Evolutionary conservation across 2,113 vertebrate species (phyloP), one percentile per base, ranked within the genome.

Genomic region (Climacteris rufus): DNA sequence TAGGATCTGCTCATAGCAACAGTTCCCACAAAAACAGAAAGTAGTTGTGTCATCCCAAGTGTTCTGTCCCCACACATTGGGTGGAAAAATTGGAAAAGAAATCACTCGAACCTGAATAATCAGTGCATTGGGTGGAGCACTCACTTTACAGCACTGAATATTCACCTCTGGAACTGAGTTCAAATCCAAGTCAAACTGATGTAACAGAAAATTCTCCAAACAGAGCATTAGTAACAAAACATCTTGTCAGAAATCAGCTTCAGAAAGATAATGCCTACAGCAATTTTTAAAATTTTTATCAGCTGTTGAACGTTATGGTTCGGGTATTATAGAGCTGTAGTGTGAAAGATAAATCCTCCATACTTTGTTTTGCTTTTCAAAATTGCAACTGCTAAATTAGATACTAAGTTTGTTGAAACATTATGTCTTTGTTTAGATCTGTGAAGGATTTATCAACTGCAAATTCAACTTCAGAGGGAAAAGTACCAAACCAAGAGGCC

Each of bases 21-120:
- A 83, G 87, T 96, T 97, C 94, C 96, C 59, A 86, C 97, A 98
- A 97, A 93, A 91, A 96, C 79, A 97, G 96, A 94, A 97, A 97
- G 93, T 20, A 72, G 37, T 95, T 95, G 91, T 96, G 87, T 97
- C 96, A 97, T 97, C 89, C 54, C 71, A 94, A 97, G 89, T 87
- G 68, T 79, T 96, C 74, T 69, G 47, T 94, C 86, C 60, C 86
- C 89, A 88, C 91, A 92, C 30, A 61, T 64, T 88, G 95, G 68
- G 96, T 97, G 94, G 97, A 94, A 97, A 97, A 91, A 94, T 94
- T 97, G 87, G 80, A 97, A 93, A 87, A 97, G 89, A 97, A 97
- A 92, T 96, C 95, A 86, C 94, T 95, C 91, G 75, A 97, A 97
- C 91, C 87, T 95, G 93, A 94, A 96, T 96, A 96, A 96, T 76